Evolutionary conservation across 1,140 invertebrate species (phyloP), one percentile per base, ranked within the genome.

Genomic region (Zaprionus camerounensis): DNA sequence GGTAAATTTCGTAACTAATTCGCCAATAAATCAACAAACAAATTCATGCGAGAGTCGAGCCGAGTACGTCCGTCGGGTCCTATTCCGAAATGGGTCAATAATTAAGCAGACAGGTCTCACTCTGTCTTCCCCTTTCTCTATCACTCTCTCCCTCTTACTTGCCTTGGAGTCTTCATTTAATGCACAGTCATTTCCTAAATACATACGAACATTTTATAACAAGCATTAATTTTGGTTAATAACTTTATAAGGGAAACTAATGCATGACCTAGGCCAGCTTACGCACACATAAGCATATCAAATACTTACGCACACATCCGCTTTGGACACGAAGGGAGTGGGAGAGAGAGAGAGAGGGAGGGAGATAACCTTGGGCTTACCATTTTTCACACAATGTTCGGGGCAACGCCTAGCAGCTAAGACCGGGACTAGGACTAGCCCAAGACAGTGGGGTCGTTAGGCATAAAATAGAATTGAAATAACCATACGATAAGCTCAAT

Each of bases 391-490:
- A 88, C 81, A 87, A 76, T 83, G 77, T 87, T 83, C 53, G 44
- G 53, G 57, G 74, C 36, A 55, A 51, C n/a, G 41, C 36, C 74
- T 41, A n/a, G 41, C 41, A 17, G 41, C 41, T 72, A 73, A 77
- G 69, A 71, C 73, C 62, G 34, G 36, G 46, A 9, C 41, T 17
- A 17, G 38, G 73, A 58, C 68, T 65, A 71, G 24, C 31, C 34
- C 67, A 72, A 55, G 51, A 46, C 58, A 55, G 58, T 59, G 53
- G 76, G 58, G 57, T 58, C 44, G 83, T 69, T 78, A 68, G 72
- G 85, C 85, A 90, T 90, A 90, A 90, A 90, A 90, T 90, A 90
- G 85, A 90, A 85, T 91, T 81, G 86, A 84, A 90, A 90, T 90
- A 90, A 90, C 82, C 85, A 90, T 91, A 90, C 85, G 86, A 90